phyloP scores from a whole-genome alignment of 2,888 invertebrate genomes.

The Tubulanus polymorphus region DNA sequence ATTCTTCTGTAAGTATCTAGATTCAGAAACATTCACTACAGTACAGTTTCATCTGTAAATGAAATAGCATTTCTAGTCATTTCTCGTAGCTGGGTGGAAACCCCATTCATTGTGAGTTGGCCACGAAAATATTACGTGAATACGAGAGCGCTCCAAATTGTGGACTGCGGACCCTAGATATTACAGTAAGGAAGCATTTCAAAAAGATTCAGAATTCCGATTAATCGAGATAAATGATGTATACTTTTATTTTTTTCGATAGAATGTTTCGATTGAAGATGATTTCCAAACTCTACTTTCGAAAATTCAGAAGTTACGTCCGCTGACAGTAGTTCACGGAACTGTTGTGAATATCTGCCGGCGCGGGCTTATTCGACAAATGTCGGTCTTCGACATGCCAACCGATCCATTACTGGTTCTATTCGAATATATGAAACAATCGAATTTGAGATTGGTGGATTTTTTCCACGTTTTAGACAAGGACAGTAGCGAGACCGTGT shows the following conservation, averaged over 20 bases:
- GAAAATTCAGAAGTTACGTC: slow-evolving; percentile 20
- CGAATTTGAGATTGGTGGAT: slow-evolving; percentile 33
- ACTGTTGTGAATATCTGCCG: slow-evolving; percentile 29
- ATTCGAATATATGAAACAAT: slow-evolving; percentile 32
- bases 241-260: slow-evolving; percentile 5
- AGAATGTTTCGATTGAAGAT: slow-evolving; percentile 32
- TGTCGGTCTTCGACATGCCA: slow-evolving; percentile 27
- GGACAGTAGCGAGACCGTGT: slow-evolving; percentile 33
- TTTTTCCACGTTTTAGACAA: slow-evolving; percentile 33
- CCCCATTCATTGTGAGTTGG: too few relatives aligned
- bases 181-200: too few relatives aligned
- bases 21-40: too few relatives aligned
- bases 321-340: slow-evolving; percentile 26
- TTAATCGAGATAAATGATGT: not conserved
- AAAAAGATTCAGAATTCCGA: not conserved
- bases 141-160: too few relatives aligned
- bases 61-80: too few relatives aligned
- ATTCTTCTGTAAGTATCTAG: too few relatives aligned
- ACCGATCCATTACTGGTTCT: slow-evolving; percentile 31
- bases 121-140: too few relatives aligned
- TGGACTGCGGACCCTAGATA: too few relatives aligned
- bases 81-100: too few relatives aligned
- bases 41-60: too few relatives aligned
- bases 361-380: slow-evolving; percentile 21
- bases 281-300: slow-evolving; percentile 24